Conservation (phyloP, 2,888 invertebrate genomes). For the Sarcophaga subvicina region DNA sequence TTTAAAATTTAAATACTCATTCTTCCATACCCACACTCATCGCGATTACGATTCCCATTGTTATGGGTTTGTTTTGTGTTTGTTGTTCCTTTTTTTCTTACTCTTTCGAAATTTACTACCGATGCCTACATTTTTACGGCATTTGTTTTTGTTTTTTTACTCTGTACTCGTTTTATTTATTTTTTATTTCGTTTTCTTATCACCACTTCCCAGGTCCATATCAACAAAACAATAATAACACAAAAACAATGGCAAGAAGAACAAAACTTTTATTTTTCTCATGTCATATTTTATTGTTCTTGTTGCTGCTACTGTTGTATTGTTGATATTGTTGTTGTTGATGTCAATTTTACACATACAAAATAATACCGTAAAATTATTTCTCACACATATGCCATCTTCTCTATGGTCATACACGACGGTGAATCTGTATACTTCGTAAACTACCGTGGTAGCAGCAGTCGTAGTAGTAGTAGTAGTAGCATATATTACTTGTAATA, state of each 20-base stretch:
- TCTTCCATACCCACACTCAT: not conserved
- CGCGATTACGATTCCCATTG: not conserved
- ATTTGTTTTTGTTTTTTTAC: not conserved
- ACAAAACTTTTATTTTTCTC: not conserved
- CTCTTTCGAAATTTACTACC: not conserved
- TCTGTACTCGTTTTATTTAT: not conserved
- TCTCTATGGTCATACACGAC: not conserved
- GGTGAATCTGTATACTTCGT: not conserved
- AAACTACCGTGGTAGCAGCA: not conserved
- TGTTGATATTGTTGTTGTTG: conserved; percentile 1
- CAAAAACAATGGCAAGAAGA: not conserved
- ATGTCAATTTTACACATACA: conserved; percentile 41
- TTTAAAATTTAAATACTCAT: not conserved
- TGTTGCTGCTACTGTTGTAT: not conserved
- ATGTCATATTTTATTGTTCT: conserved; percentile 9
- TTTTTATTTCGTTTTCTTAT: not conserved
- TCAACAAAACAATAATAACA: not conserved
- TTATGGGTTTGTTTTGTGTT: conserved; percentile 7
- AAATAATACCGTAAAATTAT: conserved; percentile 50
- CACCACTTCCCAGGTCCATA: not conserved
- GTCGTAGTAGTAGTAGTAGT: not conserved
- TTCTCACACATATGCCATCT: conserved; percentile 29
- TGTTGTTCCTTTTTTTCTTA: not conserved
- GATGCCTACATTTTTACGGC: not conserved
- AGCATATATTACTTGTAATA: not conserved